Conservation (phyloP, 2,797 vertebrate species). For the Erethizon dorsatum region DNA sequence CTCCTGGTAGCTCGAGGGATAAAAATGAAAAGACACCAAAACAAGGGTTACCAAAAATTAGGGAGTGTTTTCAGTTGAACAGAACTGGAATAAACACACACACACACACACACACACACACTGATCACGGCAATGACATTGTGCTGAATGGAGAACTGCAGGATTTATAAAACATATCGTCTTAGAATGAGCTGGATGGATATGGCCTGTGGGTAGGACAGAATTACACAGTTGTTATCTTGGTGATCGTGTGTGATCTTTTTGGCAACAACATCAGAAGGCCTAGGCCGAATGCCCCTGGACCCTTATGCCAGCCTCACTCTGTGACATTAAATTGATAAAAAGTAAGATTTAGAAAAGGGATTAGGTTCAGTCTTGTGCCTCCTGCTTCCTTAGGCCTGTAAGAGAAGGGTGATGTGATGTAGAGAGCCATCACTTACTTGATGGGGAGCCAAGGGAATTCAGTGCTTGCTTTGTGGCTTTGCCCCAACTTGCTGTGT, state of each 20-base stretch:
- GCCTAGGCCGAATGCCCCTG: neutral
- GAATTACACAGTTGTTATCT: neutral
- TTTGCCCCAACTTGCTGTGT: neutral
- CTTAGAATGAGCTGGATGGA: no score
- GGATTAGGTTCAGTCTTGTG: neutral
- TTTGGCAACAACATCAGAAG: neutral
- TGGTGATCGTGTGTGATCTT: neutral
- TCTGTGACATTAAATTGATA: neutral
- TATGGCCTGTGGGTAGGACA: neutral
- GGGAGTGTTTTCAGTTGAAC: neutral
- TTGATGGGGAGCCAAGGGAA: neutral
- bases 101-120: neutral
- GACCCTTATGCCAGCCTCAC: neutral
- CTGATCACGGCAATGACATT: no score
- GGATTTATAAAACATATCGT: neutral
- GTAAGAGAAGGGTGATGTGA: neutral
- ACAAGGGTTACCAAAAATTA: neutral
- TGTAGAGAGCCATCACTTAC: rapidly evolving
- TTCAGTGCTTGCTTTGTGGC: neutral
- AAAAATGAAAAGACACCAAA: neutral
- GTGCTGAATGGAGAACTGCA: rapidly evolving
- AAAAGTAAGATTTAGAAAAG: neutral
- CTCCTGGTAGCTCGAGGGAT: neutral
- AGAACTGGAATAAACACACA: neutral
- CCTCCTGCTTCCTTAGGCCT: neutral